Percentiles rank a stretch among this genome's conserved stretches.
Conservation (phyloP, 2,888 invertebrate genomes). For the Melitaea athalia region DNA sequence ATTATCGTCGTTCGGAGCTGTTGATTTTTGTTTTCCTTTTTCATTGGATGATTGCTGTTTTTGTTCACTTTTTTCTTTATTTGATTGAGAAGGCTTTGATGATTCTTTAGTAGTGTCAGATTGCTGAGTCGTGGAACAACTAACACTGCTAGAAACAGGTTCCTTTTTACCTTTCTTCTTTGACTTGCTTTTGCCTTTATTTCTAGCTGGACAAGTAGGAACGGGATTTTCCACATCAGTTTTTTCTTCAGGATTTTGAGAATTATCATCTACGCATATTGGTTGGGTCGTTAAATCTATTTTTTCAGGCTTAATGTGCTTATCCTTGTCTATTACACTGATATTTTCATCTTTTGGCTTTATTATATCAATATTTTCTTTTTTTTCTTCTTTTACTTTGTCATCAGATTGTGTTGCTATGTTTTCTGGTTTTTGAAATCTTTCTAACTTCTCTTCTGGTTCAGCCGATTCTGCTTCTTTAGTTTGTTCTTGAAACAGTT, state of each 20-base stretch:
- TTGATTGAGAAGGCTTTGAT: conserved; percentile 48
- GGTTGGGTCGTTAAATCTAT: neutral
- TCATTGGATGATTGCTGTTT: conserved; percentile 50
- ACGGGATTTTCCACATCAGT: conserved; percentile 39
- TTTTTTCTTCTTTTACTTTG: neutral
- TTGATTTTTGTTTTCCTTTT: conserved; percentile 61
- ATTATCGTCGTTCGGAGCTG: conserved; percentile 20
- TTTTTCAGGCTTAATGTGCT: neutral
- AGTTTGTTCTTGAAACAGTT: conserved; percentile 29
- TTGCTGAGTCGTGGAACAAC: conserved; percentile 29
- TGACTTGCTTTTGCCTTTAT: conserved; percentile 67
- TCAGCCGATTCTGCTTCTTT: conserved; percentile 3
- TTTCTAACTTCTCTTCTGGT: neutral
- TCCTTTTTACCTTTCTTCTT: conserved; percentile 69
- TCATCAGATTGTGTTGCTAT: neutral
- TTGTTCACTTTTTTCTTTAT: conserved; percentile 50
- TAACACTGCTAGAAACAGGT: conserved; percentile 32
- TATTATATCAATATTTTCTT: neutral
- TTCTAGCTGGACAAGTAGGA: conserved; percentile 60
- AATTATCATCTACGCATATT: neutral
- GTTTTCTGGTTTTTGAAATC: neutral
- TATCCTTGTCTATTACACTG: neutral
- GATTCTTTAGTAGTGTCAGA: conserved; percentile 34
- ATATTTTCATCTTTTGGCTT: neutral
- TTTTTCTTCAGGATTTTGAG: conserved; percentile 11